These are phyloP conservation scores for Falco berigora DNA, from an alignment of 2,797 vertebrate species.

Conservation along the genomic window DNA sequence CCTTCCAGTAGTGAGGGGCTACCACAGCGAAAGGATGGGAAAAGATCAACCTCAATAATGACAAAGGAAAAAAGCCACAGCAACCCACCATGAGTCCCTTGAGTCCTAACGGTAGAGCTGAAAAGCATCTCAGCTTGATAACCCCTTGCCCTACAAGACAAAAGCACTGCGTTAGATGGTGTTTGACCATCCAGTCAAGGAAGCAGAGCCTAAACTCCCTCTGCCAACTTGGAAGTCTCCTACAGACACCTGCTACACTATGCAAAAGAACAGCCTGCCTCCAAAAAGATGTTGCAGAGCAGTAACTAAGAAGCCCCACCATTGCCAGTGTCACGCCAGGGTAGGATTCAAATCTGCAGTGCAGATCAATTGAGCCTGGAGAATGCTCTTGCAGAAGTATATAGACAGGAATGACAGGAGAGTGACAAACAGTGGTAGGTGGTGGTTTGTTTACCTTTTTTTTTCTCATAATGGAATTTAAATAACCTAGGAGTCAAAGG, in stretches of 20 bases:
- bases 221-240: neutral
- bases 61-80: neutral
- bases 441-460: too few relatives aligned
- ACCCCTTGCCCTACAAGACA: neutral
- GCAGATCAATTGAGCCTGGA: neutral
- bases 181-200: neutral
- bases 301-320: neutral
- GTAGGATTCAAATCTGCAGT: neutral
- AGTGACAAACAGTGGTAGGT: neutral
- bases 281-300: neutral
- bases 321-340: neutral
- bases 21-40: neutral
- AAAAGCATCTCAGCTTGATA: neutral
- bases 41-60: neutral
- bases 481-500: neutral
- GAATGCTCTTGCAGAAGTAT: neutral
- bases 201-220: neutral
- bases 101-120: neutral
- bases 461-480: neutral
- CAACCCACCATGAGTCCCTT: neutral
- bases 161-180: neutral
- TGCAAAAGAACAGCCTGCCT: fast-evolving
- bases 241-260: neutral
- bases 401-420: neutral
- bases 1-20: neutral